Base-by-base conservation (phyloP, 2,888 invertebrate species). In the Romanomermis culicivorax region DNA sequence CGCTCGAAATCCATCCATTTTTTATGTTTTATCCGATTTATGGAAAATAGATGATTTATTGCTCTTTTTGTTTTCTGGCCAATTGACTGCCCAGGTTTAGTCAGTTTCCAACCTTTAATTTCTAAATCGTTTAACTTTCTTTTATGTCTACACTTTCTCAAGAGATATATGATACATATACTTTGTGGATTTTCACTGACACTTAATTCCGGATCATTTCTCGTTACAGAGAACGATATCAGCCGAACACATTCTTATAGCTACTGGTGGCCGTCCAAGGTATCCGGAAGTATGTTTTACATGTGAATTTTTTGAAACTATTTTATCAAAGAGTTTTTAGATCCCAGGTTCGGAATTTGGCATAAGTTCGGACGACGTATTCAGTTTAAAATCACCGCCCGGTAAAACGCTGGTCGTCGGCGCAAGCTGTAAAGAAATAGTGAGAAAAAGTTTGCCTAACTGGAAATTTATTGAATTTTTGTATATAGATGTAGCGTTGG, bases 321-420 rank as follows among this genome's bases (percentile, higher is more conserved):
- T 17, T 36, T 36, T 36, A 11, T 36, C 17, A 36, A 11, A 7
- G 7, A 11, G 17, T 11, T 36, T 11, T 36, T 36, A 36, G 36
- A 36, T 36, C 17, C 11, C 7, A 36, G 36, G 36, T 36, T 36
- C 36, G 36, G 36, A 36, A 36, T 36, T 11, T 17, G 36, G 36
- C 17, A 36, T 36, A 7, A 11, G 11, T 7, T 36, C 36, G 36
- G 77, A 77, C 64, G 77, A 77, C 62, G 60, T 77, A 11, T 78
- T 77, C 65, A 71, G 74, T 1, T 63, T 77, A 51, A 63, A 67
- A 1, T 64, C 73, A 50, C 61, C 65, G 53, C 76, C 76, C 2
- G 77, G 76, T 1, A 76, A 74, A 62, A 77, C 77, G 2, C 67
- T 78, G 43, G 68, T 75, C 27, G 70, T 79, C 2, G 78, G 78